Conservation (phyloP, 2,797 vertebrate species). For the Natrix natrix region DNA sequence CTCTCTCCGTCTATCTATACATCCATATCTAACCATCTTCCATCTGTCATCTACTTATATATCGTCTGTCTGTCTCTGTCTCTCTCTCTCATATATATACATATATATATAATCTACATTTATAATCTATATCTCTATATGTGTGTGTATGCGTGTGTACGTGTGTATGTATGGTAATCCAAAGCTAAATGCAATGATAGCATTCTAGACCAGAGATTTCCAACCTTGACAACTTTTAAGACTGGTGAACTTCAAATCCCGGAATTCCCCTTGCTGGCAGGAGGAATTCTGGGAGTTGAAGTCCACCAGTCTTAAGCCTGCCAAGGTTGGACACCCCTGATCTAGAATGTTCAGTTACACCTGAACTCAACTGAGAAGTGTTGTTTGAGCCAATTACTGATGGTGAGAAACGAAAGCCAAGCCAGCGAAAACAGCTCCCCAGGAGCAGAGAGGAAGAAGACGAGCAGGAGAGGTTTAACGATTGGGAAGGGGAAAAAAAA, state of each 20-base stretch:
- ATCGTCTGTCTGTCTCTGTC: too few relatives aligned
- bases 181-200: not conserved
- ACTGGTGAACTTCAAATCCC: not conserved
- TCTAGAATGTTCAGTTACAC: not conserved
- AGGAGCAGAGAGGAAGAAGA: rapidly evolving
- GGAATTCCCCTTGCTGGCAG: not conserved
- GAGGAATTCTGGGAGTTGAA: not conserved
- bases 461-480: not conserved
- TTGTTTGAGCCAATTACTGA: too few relatives aligned
- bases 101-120: too few relatives aligned
- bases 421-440: not conserved
- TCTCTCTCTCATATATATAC: too few relatives aligned
- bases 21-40: too few relatives aligned
- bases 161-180: too few relatives aligned
- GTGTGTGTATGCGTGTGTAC: too few relatives aligned
- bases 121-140: too few relatives aligned
- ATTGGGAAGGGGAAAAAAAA: not conserved
- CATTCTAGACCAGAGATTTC: not conserved
- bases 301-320: not conserved
- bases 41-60: too few relatives aligned
- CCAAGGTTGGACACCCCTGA: not conserved
- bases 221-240: not conserved
- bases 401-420: not conserved
- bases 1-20: too few relatives aligned
- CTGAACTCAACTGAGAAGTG: not conserved